Conservation (phyloP, 2,797 vertebrate genomes). For the Sylvilagus floridanus region DNA sequence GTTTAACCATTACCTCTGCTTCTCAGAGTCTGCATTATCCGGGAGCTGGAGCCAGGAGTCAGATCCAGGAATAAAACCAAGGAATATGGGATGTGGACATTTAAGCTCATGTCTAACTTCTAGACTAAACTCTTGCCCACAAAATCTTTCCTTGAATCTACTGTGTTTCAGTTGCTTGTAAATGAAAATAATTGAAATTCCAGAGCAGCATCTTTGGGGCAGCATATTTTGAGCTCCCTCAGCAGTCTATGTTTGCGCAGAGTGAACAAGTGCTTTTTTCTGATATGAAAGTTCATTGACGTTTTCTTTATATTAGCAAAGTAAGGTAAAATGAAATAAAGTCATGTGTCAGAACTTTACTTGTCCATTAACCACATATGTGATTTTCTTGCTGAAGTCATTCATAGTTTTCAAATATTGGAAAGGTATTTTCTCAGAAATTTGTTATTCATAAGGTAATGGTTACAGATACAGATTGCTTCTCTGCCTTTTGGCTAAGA, state of each 20-base stretch:
- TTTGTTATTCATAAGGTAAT: neutral
- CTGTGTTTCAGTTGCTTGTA: neutral
- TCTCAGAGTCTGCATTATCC: too few species aligned
- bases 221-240: neutral
- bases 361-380: neutral
- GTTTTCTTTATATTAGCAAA: slow-evolving; percentile 42
- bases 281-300: neutral
- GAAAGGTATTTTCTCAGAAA: neutral
- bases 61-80: too few species aligned
- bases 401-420: slow-evolving; percentile 40
- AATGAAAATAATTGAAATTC: neutral
- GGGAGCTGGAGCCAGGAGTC: too few species aligned
- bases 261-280: neutral
- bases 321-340: slow-evolving; percentile 29
- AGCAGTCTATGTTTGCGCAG: neutral
- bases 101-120: too few species aligned
- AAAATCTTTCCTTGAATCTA: neutral
- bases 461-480: neutral
- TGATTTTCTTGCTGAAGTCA: neutral
- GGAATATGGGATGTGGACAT: too few species aligned
- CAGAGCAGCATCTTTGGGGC: neutral
- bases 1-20: too few species aligned
- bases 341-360: neutral
- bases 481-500: too few species aligned
- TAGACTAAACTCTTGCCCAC: too few species aligned